Evolutionary conservation across 2,113 vertebrate species (phyloP), one percentile per base, ranked within the genome.

Genomic region (Cettia cetti): DNA sequence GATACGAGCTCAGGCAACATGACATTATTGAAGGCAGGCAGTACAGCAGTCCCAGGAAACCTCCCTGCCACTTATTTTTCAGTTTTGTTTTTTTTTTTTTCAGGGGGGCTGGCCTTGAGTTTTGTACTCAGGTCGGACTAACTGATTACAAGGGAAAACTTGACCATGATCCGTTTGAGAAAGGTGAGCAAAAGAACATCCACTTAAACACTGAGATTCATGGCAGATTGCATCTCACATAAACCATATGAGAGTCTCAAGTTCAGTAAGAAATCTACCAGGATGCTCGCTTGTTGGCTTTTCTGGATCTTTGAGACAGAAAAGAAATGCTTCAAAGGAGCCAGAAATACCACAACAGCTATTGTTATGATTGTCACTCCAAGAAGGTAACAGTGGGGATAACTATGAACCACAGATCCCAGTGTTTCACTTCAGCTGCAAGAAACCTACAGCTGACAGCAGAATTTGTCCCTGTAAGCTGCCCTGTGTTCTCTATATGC

Each of bases 381-480:
- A 33, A 91, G 77, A 64, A 91, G 15, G 13, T 75, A 70, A 37
- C 72, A 40, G 11, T 16, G 40, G 75, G 91, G 88, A 59, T 75
- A 91, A 84, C 68, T 71, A 74, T 9, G 40, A 91, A 49, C 31
- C n/a, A 70, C 3, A 86, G 72, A 94, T 68, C 40, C 47, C 76
- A 81, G 28, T 20, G 63, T 78, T 94, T 82, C 71, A 53, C 47
- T 85, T 82, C 82, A 89, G 39, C 70, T 92, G 30, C 81, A 70
- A 47, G 54, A 90, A 95, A 27, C 37, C 44, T 52, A 47, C 9
- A 59, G 44, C 44, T 75, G 68, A 85, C 85, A 88, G 85, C 42
- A 88, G 82, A 88, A 85, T 90, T 90, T 92, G 82, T 93, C 63
- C 70, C 82, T 88, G 42, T 64, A 76, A 92, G 79, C 39, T 74